Base-by-base conservation (phyloP, 2,888 invertebrate genomes). In the Eubasilissa splendida region DNA sequence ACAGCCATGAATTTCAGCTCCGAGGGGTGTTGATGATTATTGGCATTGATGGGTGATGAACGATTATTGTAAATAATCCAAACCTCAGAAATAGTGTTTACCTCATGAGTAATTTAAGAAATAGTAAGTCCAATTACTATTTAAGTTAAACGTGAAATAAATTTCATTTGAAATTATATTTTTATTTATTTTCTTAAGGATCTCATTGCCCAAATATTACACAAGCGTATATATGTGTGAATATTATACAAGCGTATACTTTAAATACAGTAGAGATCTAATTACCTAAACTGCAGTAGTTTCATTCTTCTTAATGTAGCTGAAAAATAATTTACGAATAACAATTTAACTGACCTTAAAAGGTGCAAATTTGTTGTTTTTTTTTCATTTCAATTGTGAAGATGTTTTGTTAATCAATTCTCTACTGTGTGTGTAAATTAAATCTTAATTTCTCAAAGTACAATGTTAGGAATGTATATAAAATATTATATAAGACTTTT, bases 161-260 rank as follows among this genome's bases (percentile, higher is more conserved):
- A 75, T 56, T 79, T 58, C 14, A 56, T n/a, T 65, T 14, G 70
- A 59, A 60, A 70, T 73, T 60, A 12, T 56, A 65, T 71, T 75
- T 42, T 65, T 33, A 78, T 70, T 74, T 58, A 60, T 76, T 59
- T 77, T 80, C 66, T 77, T 80, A 77, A 76, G 76, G 80, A 80
- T 80, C 80, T 80, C 80, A 80, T 77, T 73, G 59, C 73, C 80
- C 80, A 80, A 80, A 80, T 80, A 77, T 76, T 59, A 80, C 60
- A 31, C 60, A 75, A 60, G 52, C 8, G 31, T 53, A 50, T 22
- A 42, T 59, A 60, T 76, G 63, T 53, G 65, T 12, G 11, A 11
- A 54, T 53, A 65, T 65, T 22, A 52, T 22, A 11, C 50, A 22
- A 74, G 4, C 50, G n/a, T 58, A 58, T n/a, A n/a, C 54, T 58